Evolutionary conservation across 2,113 vertebrate species (phyloP).

Genomic region (Cichladusa arquata): DNA sequence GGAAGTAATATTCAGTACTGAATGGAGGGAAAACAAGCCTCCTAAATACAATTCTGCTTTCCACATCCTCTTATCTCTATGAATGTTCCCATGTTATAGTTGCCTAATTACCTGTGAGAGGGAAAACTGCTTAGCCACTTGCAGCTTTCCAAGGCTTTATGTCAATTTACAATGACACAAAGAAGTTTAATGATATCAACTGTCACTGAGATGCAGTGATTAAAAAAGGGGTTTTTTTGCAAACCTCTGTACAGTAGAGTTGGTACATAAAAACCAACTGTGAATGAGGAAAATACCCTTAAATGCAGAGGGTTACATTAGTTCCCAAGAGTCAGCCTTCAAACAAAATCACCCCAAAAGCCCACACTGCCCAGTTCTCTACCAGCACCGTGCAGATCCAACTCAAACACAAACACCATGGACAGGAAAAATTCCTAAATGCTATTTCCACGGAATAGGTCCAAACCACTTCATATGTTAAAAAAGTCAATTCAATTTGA

Average conservation of each 20-base stretch:
- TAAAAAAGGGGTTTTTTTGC: background rate
- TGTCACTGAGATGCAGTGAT: background rate
- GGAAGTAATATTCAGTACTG: background rate
- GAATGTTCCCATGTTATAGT: background rate
- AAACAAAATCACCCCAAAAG: background rate
- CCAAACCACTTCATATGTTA: slow-evolving; percentile 7
- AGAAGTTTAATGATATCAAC: background rate
- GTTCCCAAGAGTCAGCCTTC: background rate
- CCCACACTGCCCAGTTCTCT: background rate
- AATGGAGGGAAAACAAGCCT: background rate
- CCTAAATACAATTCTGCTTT: background rate
- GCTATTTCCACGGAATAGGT: background rate
- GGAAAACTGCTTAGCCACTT: background rate
- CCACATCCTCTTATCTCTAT: background rate
- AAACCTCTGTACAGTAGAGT: background rate
- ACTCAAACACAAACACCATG: background rate
- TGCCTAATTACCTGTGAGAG: background rate
- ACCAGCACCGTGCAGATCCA: background rate
- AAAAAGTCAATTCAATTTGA: background rate
- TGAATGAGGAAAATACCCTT: background rate
- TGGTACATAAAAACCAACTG: background rate
- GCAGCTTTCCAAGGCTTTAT: background rate
- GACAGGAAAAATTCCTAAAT: background rate
- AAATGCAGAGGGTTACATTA: background rate
- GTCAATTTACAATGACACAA: background rate